These are phyloP conservation scores for Dendroctonus ponderosae DNA, from an alignment of 1,140 invertebrate genomes.

Conservation along the genomic window DNA sequence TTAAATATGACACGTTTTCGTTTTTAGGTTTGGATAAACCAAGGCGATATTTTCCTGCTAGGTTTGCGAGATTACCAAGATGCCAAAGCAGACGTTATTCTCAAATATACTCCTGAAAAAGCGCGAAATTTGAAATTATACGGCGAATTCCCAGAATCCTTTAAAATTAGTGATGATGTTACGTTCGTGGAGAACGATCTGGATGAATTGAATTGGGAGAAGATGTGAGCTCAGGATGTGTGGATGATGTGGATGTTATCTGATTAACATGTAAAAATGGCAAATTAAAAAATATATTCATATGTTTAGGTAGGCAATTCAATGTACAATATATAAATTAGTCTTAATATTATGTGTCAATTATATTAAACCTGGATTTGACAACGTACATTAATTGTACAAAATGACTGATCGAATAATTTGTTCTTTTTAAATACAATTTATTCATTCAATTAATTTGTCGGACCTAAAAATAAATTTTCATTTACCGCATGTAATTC, in stretches of 20 bases:
- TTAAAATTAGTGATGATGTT: slow-evolving; percentile 91
- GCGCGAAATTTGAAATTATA: slow-evolving; percentile 98
- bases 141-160: slow-evolving; percentile 97
- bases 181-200: slow-evolving; percentile 91
- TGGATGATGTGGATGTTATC: slow-evolving; percentile 76
- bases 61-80: slow-evolving; percentile 98
- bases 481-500: no score
- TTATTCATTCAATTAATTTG: no score
- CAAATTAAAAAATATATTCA: no score
- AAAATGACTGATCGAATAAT: no score
- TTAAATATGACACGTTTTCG: no score
- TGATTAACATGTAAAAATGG: slow-evolving; percentile 31
- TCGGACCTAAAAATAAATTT: no score
- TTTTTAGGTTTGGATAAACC: slow-evolving; percentile 92
- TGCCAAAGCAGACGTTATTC: slow-evolving; percentile 98
- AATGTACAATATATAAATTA: no score
- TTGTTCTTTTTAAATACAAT: no score
- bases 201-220: slow-evolving; percentile 95
- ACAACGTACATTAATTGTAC: no score
- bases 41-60: slow-evolving; percentile 96
- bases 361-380: no score
- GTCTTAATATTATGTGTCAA: no score
- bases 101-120: slow-evolving; percentile 99
- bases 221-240: slow-evolving; percentile 83
- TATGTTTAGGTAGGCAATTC: no score